Base-by-base conservation (phyloP, 1,140 invertebrate species). In the Leguminivora glycinivorella region DNA sequence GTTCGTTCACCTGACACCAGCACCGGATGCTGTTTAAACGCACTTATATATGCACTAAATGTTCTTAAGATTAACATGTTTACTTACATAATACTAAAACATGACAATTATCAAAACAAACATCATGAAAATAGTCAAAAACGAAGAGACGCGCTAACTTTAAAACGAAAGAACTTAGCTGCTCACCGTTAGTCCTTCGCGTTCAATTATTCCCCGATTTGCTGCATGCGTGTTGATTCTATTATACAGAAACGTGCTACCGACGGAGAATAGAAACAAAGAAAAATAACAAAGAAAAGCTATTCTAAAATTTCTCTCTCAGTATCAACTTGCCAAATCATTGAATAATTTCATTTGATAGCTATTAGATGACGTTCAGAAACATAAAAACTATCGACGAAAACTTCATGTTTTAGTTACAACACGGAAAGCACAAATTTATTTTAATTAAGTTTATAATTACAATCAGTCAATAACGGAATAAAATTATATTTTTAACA, bases 291-390 rank as follows among this genome's bases (percentile, higher is more conserved):
- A 52, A 52, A 52, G 47, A 0, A 22, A 67, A 75, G 73, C 72
- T 73, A 73, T 71, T 52, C 47, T 69, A 69, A 56, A 25, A 58
- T 7, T 56, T 67, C 58, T 75, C 74, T 75, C 71, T 68, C 67
- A n/a, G 19, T 26, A 52, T 40, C 72, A 82, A 79, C 76, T 83
- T 83, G 83, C 80, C 81, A 84, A 83, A 83, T 84, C 81, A 84
- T 83, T 83, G 69, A 58, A 74, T 34, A 52, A 34, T 60, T 38
- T 31, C 22, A 67, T 47, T 67, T 22, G 67, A 31, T 31, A 63
- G n/a, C n/a, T 22, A 22, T 38, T 26, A 5, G 22, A 14, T 60
- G 2, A n/a, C 56, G 25, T 60, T 60, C 56, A 52, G 47, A 52
- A 52, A 22, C 17, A 19, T 9, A 2, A 52, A 52, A 52, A 52